These are phyloP conservation scores for Lysiphlebus fabarum DNA, from an alignment of 1,140 invertebrate genomes.

Conservation along the genomic window DNA sequence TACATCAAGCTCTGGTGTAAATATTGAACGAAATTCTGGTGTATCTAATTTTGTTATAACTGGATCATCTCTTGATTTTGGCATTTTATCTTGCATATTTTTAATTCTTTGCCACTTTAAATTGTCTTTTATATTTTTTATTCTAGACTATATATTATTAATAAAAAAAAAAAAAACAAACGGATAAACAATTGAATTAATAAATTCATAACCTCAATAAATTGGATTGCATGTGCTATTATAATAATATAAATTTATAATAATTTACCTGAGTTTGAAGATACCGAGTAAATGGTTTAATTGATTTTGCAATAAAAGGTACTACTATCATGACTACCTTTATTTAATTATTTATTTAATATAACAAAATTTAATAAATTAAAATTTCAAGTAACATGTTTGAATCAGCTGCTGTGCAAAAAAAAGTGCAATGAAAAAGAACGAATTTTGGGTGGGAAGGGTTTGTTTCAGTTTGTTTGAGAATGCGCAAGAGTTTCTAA, in stretches of 20 bases:
- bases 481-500: too few species aligned
- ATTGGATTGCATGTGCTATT: neutral
- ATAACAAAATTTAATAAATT: too few species aligned
- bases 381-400: too few species aligned
- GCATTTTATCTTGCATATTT: conserved; percentile 32
- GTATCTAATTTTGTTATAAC: conserved; percentile 67
- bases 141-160: conserved; percentile 15
- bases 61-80: conserved; percentile 61
- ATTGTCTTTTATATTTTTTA: neutral
- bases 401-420: too few species aligned
- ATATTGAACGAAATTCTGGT: conserved; percentile 74
- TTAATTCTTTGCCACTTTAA: conserved; percentile 31
- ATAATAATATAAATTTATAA: neutral
- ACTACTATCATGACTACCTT: conserved; percentile 8
- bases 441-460: too few species aligned
- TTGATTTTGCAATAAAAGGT: neutral
- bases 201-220: neutral
- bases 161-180: neutral
- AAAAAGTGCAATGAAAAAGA: too few species aligned
- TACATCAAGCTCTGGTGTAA: conserved; percentile 73
- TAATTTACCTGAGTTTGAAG: conserved; percentile 14
- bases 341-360: neutral
- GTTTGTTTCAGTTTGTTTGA: too few species aligned
- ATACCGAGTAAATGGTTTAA: conserved; percentile 9
- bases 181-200: too few species aligned